phyloP scores from a whole-genome alignment of 2,797 vertebrate species.

The Phyllotis vaccarum region DNA sequence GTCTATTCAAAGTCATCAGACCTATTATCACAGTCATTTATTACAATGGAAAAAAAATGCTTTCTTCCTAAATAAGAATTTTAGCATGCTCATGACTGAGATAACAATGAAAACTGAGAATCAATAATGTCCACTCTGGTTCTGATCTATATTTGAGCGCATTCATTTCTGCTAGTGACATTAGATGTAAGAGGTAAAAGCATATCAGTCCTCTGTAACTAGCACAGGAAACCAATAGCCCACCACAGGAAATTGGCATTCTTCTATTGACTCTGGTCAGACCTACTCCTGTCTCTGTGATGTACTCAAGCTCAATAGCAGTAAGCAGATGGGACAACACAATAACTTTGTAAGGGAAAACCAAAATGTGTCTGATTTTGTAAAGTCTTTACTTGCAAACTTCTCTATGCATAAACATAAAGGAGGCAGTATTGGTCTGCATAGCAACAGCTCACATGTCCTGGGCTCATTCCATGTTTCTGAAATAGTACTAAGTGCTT shows the following conservation, averaged over 20 bases:
- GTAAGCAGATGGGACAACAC: neutral
- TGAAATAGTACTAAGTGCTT: neutral
- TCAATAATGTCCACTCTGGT: neutral
- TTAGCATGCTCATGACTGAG: conserved; percentile 15
- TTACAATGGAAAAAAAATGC: neutral
- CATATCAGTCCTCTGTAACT: neutral
- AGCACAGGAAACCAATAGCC: conserved; percentile 13
- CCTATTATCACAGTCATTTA: neutral
- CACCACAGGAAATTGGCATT: neutral
- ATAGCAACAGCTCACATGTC: neutral
- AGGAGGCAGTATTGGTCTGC: neutral
- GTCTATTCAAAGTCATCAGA: neutral
- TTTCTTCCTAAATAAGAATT: conserved; percentile 46
- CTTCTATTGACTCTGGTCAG: neutral
- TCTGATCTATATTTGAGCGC: conserved; percentile 22
- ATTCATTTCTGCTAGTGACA: neutral
- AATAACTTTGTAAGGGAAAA: conserved; percentile 7
- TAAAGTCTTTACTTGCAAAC: conserved; percentile 34
- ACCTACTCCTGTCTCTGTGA: neutral
- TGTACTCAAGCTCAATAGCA: conserved; percentile 2
- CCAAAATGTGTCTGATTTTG: conserved; percentile 21
- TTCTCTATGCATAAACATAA: neutral
- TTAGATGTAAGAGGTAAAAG: conserved; percentile 26
- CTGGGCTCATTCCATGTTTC: neutral
- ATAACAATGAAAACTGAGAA: conserved; percentile 20